Evolutionary conservation across 1,140 invertebrate species (phyloP).

Genomic region (Drosophila orosa): DNA sequence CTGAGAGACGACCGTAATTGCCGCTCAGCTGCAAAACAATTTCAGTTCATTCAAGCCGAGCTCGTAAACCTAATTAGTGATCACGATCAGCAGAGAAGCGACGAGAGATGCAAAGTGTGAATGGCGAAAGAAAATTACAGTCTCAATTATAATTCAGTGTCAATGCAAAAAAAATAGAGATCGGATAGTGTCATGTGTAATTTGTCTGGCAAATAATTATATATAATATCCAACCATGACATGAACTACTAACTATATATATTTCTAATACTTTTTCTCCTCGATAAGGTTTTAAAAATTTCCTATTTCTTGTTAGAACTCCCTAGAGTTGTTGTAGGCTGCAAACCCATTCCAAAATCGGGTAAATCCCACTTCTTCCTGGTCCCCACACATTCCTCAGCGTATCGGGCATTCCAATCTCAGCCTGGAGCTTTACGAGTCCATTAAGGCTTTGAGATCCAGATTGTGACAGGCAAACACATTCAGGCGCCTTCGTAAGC

Average conservation of each 20-base stretch:
- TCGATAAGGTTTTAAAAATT: neutral
- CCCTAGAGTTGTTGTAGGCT: neutral
- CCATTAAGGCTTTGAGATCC: conserved; percentile 48
- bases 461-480: conserved; percentile 46
- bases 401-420: conserved; percentile 25
- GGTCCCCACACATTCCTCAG: conserved; percentile 21
- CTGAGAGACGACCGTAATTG: conserved; percentile 48
- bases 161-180: conserved; percentile 39
- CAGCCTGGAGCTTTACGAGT: conserved; percentile 37
- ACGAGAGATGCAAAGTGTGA: conserved; percentile 23
- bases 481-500: conserved; percentile 25
- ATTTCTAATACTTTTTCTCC: neutral
- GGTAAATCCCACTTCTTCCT: neutral
- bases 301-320: neutral
- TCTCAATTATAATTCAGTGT: conserved; percentile 66
- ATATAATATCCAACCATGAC: neutral
- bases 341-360: neutral
- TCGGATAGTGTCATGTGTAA: conserved; percentile 11
- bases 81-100: conserved; percentile 21
- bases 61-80: conserved; percentile 68
- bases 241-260: too few species aligned
- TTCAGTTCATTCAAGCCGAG: conserved; percentile 70
- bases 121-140: conserved; percentile 32
- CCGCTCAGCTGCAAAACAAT: conserved; percentile 62
- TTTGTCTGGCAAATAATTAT: neutral